Conservation (phyloP, 2,888 invertebrate genomes). For the Mellilla xanthometata region DNA sequence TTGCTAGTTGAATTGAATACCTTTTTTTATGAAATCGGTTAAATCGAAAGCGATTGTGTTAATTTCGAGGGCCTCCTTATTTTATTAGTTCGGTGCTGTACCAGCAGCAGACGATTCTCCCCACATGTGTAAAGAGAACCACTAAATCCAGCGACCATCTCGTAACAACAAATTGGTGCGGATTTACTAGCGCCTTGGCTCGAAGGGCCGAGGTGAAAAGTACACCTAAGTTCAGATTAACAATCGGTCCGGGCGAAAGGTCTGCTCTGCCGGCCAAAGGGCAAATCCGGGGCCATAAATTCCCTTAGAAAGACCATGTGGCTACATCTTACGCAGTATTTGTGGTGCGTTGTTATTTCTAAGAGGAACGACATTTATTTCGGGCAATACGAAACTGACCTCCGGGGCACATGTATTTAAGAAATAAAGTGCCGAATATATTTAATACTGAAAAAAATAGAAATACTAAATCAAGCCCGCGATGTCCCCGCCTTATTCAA, state of each 20-base stretch:
- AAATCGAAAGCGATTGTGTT: too few relatives aligned
- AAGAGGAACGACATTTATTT: constrained; percentile 28
- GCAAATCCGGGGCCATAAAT: constrained; percentile 52
- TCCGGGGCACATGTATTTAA: not conserved
- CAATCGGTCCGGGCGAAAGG: constrained; percentile 57
- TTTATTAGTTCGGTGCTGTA: too few relatives aligned
- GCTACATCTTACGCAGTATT: constrained; percentile 17
- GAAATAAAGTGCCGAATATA: not conserved
- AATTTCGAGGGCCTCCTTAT: too few relatives aligned
- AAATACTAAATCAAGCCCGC: too few relatives aligned
- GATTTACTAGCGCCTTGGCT: constrained; percentile 56
- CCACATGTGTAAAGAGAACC: constrained; percentile 19
- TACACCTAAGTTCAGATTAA: constrained; percentile 75
- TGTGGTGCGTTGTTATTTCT: constrained; percentile 22
- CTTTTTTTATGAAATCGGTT: too few relatives aligned
- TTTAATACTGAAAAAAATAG: too few relatives aligned
- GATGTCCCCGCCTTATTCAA: too few relatives aligned
- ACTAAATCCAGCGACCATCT: constrained; percentile 39
- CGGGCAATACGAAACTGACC: constrained; percentile 6
- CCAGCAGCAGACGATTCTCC: not conserved
- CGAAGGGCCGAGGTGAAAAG: constrained; percentile 66
- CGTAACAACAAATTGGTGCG: constrained; percentile 43
- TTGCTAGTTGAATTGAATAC: too few relatives aligned
- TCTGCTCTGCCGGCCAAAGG: constrained; percentile 49
- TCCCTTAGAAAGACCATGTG: constrained; percentile 37